These are phyloP conservation scores for Pachliopta kotzebuea DNA, from an alignment of 2,888 invertebrate species.

Conservation along the genomic window DNA sequence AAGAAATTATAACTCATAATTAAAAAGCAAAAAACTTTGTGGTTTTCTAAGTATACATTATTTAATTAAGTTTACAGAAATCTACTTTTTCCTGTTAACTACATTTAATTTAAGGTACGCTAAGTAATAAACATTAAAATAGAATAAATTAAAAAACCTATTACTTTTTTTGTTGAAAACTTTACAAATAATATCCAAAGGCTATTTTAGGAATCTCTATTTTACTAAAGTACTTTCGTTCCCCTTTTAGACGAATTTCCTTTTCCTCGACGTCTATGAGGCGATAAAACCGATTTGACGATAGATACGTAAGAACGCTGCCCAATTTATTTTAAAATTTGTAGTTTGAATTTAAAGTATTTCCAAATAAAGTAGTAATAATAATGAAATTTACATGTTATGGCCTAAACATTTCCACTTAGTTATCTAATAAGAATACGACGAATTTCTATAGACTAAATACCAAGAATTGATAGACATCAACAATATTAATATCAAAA, in stretches of 20 bases:
- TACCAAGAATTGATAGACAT: too few relatives aligned
- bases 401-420: too few relatives aligned
- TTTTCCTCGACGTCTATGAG: conserved; percentile 14
- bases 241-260: conserved; percentile 15
- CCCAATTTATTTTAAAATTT: conserved; percentile 16
- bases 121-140: background rate
- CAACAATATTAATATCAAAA: too few relatives aligned
- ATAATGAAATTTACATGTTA: background rate
- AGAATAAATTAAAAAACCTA: background rate
- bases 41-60: too few relatives aligned
- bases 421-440: too few relatives aligned
- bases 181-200: conserved; percentile 2
- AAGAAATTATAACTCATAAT: too few relatives aligned
- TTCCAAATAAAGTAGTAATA: background rate
- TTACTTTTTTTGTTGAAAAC: background rate
- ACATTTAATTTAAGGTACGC: too few relatives aligned
- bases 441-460: too few relatives aligned
- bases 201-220: background rate
- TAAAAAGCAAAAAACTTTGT: too few relatives aligned
- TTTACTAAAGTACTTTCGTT: conserved; percentile 12
- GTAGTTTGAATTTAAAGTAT: background rate
- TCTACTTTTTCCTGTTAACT: too few relatives aligned
- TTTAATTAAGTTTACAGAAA: too few relatives aligned
- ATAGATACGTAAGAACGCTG: conserved; percentile 15
- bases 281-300: conserved; percentile 6